Conservation (phyloP, 1,140 invertebrate genomes). For the Helicoverpa zea region DNA sequence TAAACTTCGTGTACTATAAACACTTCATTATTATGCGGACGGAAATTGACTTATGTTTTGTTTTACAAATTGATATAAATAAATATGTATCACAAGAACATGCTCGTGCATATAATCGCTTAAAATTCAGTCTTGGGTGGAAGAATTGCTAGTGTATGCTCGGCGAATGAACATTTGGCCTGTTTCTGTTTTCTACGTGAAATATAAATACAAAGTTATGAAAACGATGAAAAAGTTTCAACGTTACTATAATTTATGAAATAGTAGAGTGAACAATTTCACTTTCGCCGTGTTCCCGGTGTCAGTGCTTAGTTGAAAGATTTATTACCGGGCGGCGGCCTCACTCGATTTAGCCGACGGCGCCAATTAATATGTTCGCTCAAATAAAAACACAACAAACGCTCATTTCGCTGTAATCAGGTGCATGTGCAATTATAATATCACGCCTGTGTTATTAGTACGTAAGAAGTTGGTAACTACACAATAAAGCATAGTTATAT, state of each 20-base stretch:
- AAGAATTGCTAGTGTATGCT: too few relatives aligned
- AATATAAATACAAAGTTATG: neutral
- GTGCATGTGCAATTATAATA: neutral
- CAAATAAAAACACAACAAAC: conserved; percentile 33
- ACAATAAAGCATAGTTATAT: too few relatives aligned
- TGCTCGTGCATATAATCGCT: too few relatives aligned
- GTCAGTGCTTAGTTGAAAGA: conserved; percentile 35
- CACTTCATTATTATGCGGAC: conserved; percentile 1
- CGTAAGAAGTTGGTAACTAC: too few relatives aligned
- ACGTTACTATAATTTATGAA: conserved; percentile 15
- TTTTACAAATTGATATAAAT: neutral
- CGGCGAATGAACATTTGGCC: too few relatives aligned
- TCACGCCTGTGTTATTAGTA: too few relatives aligned
- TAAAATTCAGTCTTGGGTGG: too few relatives aligned
- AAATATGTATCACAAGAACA: too few relatives aligned
- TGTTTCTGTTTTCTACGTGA: too few relatives aligned
- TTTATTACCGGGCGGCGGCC: conserved; percentile 30
- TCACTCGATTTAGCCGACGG: conserved; percentile 14
- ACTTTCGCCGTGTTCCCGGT: conserved; percentile 51
- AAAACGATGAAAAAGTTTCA: conserved; percentile 3
- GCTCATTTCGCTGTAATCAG: conserved; percentile 9
- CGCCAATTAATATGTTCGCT: conserved; percentile 44
- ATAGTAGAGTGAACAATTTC: conserved; percentile 51
- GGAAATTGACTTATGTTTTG: conserved; percentile 1
- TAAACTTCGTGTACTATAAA: neutral